Evolutionary conservation across 2,113 vertebrate genomes (phyloP), one percentile per base, ranked within the genome.

Genomic region (Siniperca knerii): DNA sequence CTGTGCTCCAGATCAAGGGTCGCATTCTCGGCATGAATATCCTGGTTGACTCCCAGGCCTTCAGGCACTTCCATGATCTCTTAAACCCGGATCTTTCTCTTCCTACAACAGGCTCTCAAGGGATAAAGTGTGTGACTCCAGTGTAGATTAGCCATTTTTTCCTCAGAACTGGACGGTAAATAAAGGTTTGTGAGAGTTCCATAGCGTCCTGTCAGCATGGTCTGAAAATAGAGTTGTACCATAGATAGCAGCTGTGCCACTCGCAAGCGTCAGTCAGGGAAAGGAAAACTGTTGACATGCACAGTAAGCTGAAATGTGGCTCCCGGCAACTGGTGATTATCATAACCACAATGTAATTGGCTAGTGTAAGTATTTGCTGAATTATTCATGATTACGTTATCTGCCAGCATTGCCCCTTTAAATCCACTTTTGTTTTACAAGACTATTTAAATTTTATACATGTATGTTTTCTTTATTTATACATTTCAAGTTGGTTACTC

Each of bases 201-300:
- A 89, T 84, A 82, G 87, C 60, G 69, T 83, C 84, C 84, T 20
- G 87, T 91, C 87, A 83, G 90, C 92, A 72, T 65, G 81, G 65
- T 86, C 92, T 93, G 91, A 93, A 96, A 96, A 96, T 96, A 96
- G 95, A 89, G 83, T 13, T 2, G 82, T 5, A 61, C 95, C 95
- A 96, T 94, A 95, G 89, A 95, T 96, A 96, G 95, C 89, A 80
- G 73, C 85, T 84, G 87, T 69, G 83, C 78, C 89, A 86, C 90
- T 85, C 58, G 81, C 68, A 61, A 84, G 90, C 50, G 83, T 89
- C 89, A 92, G 76, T 88, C 88, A 85, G 87, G 81, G 79, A 77
- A 79, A 83, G 81, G 82, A 79, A 88, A 90, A 88, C 87, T 85
- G 85, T 89, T 87, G 93, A 92, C 92, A 87, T 81, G 78, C 84